Base-by-base conservation (phyloP, 2,797 vertebrate genomes). In the Takifugu rubripes region DNA sequence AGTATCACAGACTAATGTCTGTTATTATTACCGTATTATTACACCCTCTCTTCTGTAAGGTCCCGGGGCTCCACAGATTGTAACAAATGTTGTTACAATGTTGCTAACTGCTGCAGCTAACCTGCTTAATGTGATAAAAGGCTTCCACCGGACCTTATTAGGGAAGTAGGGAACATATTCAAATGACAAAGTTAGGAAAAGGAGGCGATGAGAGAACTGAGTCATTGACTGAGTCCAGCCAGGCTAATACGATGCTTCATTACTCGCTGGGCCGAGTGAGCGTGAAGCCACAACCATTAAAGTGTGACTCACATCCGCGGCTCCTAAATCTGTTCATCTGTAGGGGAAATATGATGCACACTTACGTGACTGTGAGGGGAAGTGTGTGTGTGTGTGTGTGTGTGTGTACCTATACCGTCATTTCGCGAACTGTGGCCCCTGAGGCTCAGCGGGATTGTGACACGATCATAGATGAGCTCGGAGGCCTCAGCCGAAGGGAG, bases 381-480 rank as follows among this genome's bases (percentile, higher is more conserved):
- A n/a, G 17, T 63, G 50, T 58, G 50, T 56, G 55, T 51, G 47
- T 58, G 68, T 53, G 25, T 31, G 27, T 36, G 26, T 26, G 42
- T 31, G 56, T 50, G 51, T 25, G 33, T 31, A 46, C n/a, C 52
- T 26, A 49, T 54, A 70, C 74, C 69, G 55, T 64, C 66, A 67
- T 74, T 45, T 31, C 53, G 48, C 66, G 45, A 62, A 31, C 15
- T 43, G 52, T 17, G 26, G 52, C 68, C 65, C 72, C 54, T 45
- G 52, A 69, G 63, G 63, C 54, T 46, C 56, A 68, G 48, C 66
- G 66, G 49, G 64, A 66, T 66, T 72, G 56, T 74, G 67, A 60
- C 64, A 72, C 76, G 73, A 79, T 82, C 66, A 75, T 75, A 62
- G 75, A 82, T 66, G 74, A 78, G 68, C 50, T 79, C 16, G 48